Base-by-base conservation (phyloP, 2,113 vertebrate genomes). In the Antigone vipio region DNA sequence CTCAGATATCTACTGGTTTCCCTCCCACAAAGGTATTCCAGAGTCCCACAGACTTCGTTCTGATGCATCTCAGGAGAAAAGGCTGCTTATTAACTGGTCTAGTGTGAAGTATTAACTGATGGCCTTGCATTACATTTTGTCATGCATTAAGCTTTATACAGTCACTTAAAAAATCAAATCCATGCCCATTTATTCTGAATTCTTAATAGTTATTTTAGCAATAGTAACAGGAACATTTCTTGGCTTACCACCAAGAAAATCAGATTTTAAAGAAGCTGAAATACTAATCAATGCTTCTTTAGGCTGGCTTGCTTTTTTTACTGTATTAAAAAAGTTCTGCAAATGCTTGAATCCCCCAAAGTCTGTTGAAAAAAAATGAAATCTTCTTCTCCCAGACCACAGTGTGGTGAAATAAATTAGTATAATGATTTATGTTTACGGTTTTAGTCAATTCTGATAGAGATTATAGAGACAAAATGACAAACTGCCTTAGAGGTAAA, bases 361-460 rank as follows among this genome's bases (percentile, higher is more conserved):
- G 98, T 98, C 92, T 93, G 83, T 81, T 93, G 96, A 86, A 98
- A 98, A 98, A 98, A 98, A 98, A 97, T 96, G 96, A 98, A 98
- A 98, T 98, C 96, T 97, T 98, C 96, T 97, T 98, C 97, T 98
- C 95, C 94, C 95, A 97, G 97, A 94, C 97, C 97, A 97, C 96
- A 95, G 89, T 96, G 97, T 97, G 95, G 98, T 98, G 97, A 98
- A 98, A 98, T 98, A 98, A 98, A 98, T 98, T 98, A 98, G 98
- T 98, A 98, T 98, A 98, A 98, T 98, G 98, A 98, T 98, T 98
- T 98, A 98, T 98, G 98, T 98, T 98, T 98, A 98, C 98, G 91
- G 97, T 98, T 98, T 98, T 98, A 98, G 98, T 98, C 98, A 98
- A 98, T 98, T 98, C 98, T 98, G 98, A 98, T 98, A 98, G 98